A percentile compares a stretch with the other conserved stretches of the same genome.
phyloP scores from a whole-genome alignment of 2,888 invertebrate genomes.

The Gasteruption jaculator region DNA sequence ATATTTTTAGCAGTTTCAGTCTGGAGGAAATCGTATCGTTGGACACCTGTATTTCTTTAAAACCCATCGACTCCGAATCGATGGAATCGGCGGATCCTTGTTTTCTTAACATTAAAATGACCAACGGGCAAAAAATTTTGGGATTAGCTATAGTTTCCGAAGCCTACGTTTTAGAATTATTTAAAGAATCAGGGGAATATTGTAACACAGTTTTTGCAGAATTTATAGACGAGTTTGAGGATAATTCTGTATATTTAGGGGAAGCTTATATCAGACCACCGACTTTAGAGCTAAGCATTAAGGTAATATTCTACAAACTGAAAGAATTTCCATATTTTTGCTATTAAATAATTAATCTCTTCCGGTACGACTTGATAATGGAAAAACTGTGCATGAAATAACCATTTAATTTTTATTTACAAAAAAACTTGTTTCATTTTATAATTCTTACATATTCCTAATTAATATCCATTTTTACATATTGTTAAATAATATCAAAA shows the following conservation, averaged over 20 bases:
- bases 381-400: too few species aligned
- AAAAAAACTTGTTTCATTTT: too few species aligned
- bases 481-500: too few species aligned
- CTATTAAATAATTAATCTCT: neutral
- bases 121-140: slow-evolving; percentile 39
- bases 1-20: slow-evolving; percentile 35
- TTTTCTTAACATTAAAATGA: slow-evolving; percentile 39
- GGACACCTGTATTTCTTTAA: slow-evolving; percentile 41
- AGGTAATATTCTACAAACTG: too few species aligned
- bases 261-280: slow-evolving; percentile 38
- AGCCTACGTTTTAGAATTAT: slow-evolving; percentile 51
- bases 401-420: too few species aligned
- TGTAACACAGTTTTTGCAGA: slow-evolving; percentile 45
- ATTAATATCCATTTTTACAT: too few species aligned
- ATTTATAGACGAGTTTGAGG: slow-evolving; percentile 47
- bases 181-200: slow-evolving; percentile 51
- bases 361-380: too few species aligned
- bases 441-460: too few species aligned
- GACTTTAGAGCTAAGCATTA: slow-evolving; percentile 41
- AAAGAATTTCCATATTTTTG: slow-evolving; percentile 7
- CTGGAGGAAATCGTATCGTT: slow-evolving; percentile 44
- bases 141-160: slow-evolving; percentile 48
- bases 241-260: slow-evolving; percentile 43
- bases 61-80: slow-evolving; percentile 26
- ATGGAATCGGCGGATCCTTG: slow-evolving; percentile 31